Evolutionary conservation across 2,797 vertebrate genomes (phyloP), one percentile per base, ranked within the genome.

Genomic region (Coregonus suidteri): DNA sequence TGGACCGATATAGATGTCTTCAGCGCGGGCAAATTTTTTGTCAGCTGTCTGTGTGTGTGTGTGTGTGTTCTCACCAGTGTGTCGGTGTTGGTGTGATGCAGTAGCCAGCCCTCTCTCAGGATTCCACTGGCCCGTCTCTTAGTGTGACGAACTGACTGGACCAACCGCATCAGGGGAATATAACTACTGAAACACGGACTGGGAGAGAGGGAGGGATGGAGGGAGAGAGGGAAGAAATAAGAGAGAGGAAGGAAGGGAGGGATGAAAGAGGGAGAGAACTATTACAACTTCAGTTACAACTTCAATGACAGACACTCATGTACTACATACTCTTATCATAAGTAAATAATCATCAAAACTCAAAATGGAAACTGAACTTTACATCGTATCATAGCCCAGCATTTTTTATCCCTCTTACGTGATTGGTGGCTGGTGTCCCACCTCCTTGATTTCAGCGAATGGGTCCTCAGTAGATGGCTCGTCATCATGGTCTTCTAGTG

Each of bases 121-220:
- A 93, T 84, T 0, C 82, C 87, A 1, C 87, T 92, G 0, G 35
- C 77, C 75, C 88, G 87, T 67, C 88, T 91, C 86, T 94, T 95
- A 4, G 71, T 84, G 80, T 95, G 94, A 76, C 89, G 90, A 37
- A 94, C 83, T 6, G 94, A 93, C 84, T 95, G 94, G 18, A 95
- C 90, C 20, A 95, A 87, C 69, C 94, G 87, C 94, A 95, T 95
- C 84, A 95, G 81, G 1, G 94, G 94, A 79, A 95, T 94, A 90
- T 93, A 85, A 15, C 4, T 71, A 25, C 92, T 93, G 89, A 93
- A 94, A 72, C 92, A 93, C 0, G 90, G 93, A 72, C 93, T 93
- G 79, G 35, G 31, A 34, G 31, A 34, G 31, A 34, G 31, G 3
- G 31, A 34, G 31, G 31, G 31, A 34, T 2, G 31, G 31, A 34